These are phyloP conservation scores for Phacellophora camtschatica DNA, from an alignment of 30 jellyfish, hydroid and myxozoan genomes.

Conservation along the genomic window DNA sequence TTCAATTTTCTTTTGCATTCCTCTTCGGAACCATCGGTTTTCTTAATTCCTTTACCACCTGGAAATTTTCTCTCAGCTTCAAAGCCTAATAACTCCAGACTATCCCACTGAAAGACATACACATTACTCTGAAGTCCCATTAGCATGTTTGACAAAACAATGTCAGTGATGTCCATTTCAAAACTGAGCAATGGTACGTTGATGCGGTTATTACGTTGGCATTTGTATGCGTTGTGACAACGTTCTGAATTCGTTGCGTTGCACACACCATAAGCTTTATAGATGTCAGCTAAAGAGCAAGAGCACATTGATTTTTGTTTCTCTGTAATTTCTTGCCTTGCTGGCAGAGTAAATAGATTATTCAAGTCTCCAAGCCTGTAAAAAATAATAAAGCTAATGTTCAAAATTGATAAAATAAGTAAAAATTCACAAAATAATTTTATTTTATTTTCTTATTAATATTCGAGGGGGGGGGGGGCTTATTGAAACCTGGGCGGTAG, in stretches of 20 bases:
- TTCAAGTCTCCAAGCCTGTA: slow-evolving; percentile 66
- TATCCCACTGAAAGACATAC: slow-evolving; percentile 63
- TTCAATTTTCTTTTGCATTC: slow-evolving; percentile 28
- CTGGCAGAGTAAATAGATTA: slow-evolving; percentile 50
- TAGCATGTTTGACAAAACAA: slow-evolving; percentile 59
- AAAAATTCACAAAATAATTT: too few relatives aligned
- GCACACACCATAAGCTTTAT: slow-evolving; percentile 50
- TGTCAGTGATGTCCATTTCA: slow-evolving; percentile 72
- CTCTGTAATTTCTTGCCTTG: slow-evolving; percentile 28
- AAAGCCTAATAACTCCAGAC: not conserved
- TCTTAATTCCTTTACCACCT: not conserved
- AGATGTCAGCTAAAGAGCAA: slow-evolving; percentile 37
- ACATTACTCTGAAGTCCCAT: slow-evolving; percentile 42
- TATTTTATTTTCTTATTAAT: too few relatives aligned
- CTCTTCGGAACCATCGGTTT: not conserved
- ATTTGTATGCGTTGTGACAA: slow-evolving; percentile 41
- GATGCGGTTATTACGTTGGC: slow-evolving; percentile 60
- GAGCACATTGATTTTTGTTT: slow-evolving; percentile 44
- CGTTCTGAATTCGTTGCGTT: slow-evolving; percentile 17
- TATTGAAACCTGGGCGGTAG: too few relatives aligned
- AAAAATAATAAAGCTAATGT: not conserved
- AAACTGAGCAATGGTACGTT: slow-evolving; percentile 62
- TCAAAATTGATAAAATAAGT: not conserved
- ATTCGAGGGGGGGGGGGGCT: too few relatives aligned
- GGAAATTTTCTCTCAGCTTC: slow-evolving; percentile 4